Evolutionary conservation across 2,888 invertebrate genomes (phyloP), one percentile per base, ranked within the genome.

Genomic region (Caenorhabditis sinica): DNA sequence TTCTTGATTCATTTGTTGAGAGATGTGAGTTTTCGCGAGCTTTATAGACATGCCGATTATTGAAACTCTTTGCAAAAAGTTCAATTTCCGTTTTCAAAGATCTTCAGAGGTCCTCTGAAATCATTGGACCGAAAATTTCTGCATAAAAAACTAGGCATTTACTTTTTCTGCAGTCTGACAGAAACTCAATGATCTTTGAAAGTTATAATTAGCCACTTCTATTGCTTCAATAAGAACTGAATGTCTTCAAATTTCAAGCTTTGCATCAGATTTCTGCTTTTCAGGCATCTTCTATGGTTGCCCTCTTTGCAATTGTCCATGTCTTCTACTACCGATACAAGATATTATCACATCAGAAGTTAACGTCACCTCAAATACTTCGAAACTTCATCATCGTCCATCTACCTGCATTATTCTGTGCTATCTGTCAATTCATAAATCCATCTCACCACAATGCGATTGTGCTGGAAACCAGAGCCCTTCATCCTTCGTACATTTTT

Each of bases 321-420:
- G 83, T 83, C 25, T 83, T 83, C 49, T 83, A 83, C 43, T 83
- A 77, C 45, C 83, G 83, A 6, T 83, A 79, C 63, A 77, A 79
- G 61, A 77, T 83, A 11, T 25, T 83, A 2, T 83, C 83, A 2
- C 83, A 83, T 53, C 73, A 79, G 25, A 77, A 73, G 20, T 25
- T 83, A 9, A 49, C 73, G 4, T 61, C 73, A 11, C 0, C 11
- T n/a, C 77, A 83, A 68, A 45, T 77, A n/a, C 1, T 56, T 13
- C 58, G 83, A 23, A 83, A 83, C 68, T 83, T 83, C 36, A 40
- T 83, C 1, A 28, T 83, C 17, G 76, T 83, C 5, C 83, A 83
- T 45, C 36, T 69, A 9, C 83, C 77, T 2, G 83, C 83, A 5
- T 4, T 79, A 5, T 79, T 83, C 60, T 83, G 83, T 49, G 77